Base-by-base conservation (phyloP, 2,113 vertebrate species). In the Tetrax tetrax region DNA sequence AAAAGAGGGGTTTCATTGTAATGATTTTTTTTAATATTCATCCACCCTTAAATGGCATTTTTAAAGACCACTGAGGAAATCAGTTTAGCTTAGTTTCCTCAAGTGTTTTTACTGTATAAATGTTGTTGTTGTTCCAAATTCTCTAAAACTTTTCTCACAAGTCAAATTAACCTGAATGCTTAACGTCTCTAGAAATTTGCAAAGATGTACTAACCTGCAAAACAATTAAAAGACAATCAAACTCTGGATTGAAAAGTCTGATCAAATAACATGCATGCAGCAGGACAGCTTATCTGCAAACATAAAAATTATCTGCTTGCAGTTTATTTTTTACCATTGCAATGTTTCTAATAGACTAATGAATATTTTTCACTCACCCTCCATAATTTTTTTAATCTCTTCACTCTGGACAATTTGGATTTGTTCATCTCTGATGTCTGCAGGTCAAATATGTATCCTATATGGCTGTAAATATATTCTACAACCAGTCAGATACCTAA, bases 301-400 rank as follows among this genome's bases (percentile, higher is more conserved):
- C 29, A 78, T 19, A 47, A 78, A 20, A 31, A 60, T 71, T 27
- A 92, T 23, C 61, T 92, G 12, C 43, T 41, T 38, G 12, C 9
- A 41, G 57, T 59, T 84, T 51, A 54, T 60, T 74, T 41, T 19
- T 53, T 68, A 66, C 43, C 60, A 71, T 4, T 77, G 48, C 33
- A 86, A 33, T n/a, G 20, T 51, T 47, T 74, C 79, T 41, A 57
- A 37, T 17, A 94, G 66, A 83, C 35, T 68, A 91, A 83, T 33
- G 22, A 21, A 68, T 56, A 78, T 87, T 93, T 94, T 96, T 93
- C 75, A 99, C 99, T 99, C 98, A 99, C 99, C 99, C 97, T 99
- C 98, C 98, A 99, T 50, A 99, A 89, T 84, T 97, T 98, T 97
- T 98, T 99, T 31, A 99, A 97, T n/a, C 97, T 99, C 97, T 98